These are phyloP conservation scores for Crocidura indochinensis DNA, from an alignment of 2,797 vertebrate species.

Conservation along the genomic window DNA sequence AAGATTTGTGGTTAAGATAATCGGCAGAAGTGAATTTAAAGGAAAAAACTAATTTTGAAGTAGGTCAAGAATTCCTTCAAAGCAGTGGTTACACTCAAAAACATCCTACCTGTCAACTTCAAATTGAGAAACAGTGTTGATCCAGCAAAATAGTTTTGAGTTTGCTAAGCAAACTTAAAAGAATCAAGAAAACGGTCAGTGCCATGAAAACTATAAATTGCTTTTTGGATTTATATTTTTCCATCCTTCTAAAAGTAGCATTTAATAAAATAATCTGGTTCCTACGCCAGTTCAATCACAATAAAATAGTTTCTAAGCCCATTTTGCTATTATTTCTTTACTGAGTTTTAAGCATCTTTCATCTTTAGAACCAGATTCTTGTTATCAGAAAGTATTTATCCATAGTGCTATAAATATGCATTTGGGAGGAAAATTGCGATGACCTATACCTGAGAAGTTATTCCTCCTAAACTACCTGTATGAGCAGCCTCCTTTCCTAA, in stretches of 20 bases:
- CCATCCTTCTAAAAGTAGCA: constrained; percentile 67
- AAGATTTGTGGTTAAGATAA: constrained; percentile 59
- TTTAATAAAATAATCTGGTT: constrained; percentile 72
- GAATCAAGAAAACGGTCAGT: constrained; percentile 65
- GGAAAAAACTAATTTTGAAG: constrained; percentile 65
- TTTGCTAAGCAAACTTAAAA: constrained; percentile 38
- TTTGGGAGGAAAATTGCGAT: constrained; percentile 65
- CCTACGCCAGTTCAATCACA: constrained; percentile 68
- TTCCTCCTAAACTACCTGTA: constrained; percentile 33
- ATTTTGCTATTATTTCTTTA: constrained; percentile 78
- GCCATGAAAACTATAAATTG: constrained; percentile 74
- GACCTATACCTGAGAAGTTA: constrained; percentile 17
- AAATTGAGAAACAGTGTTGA: constrained; percentile 72
- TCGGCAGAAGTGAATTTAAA: constrained; percentile 50
- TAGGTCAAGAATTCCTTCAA: constrained; percentile 78
- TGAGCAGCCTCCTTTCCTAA: constrained; percentile 6
- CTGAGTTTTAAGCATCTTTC: constrained; percentile 54
- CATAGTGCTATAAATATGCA: constrained; percentile 61
- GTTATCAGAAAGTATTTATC: constrained; percentile 69
- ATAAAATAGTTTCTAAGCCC: constrained; percentile 68
- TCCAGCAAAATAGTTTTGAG: constrained; percentile 70
- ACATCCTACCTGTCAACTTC: constrained; percentile 67
- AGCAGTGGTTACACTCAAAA: constrained; percentile 58
- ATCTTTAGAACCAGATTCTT: constrained; percentile 66
- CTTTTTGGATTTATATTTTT: constrained; percentile 75